Conservation (phyloP, 2,888 invertebrate species). For the Dilophus febrilis region DNA sequence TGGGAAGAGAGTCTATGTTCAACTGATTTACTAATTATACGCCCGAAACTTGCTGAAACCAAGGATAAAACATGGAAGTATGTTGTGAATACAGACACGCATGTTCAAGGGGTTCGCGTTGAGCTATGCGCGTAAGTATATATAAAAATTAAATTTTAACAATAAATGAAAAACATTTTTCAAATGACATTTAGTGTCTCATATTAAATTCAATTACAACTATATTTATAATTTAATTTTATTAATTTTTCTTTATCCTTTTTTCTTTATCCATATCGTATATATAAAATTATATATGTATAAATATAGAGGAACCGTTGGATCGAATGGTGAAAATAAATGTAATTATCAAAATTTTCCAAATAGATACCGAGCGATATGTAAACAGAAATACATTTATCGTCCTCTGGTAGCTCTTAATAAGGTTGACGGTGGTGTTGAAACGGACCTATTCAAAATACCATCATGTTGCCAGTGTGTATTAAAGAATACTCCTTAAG, state of each 20-base stretch:
- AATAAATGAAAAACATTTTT: no score
- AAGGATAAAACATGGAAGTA: background rate
- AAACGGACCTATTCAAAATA: background rate
- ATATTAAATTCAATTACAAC: no score
- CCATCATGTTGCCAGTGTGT: constrained; percentile 2
- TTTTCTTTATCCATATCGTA: no score
- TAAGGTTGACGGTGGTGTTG: background rate
- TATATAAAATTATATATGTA: no score
- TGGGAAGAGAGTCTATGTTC: background rate
- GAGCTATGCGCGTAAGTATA: background rate
- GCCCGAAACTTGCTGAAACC: background rate
- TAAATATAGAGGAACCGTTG: no score
- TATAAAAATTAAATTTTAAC: no score
- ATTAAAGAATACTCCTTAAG: background rate
- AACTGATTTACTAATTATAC: background rate
- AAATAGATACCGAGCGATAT: background rate
- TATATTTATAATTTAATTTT: no score
- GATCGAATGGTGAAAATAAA: no score
- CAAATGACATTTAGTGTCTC: no score
- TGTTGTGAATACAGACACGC: background rate
- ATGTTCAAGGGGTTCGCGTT: background rate
- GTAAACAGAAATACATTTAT: constrained; percentile 1
- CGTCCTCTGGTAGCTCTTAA: background rate
- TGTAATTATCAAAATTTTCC: constrained; percentile 1
- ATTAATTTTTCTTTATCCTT: no score